Evolutionary conservation across 2,888 invertebrate species (phyloP), one percentile per base, ranked within the genome.

Genomic region (Cephus spinipes): DNA sequence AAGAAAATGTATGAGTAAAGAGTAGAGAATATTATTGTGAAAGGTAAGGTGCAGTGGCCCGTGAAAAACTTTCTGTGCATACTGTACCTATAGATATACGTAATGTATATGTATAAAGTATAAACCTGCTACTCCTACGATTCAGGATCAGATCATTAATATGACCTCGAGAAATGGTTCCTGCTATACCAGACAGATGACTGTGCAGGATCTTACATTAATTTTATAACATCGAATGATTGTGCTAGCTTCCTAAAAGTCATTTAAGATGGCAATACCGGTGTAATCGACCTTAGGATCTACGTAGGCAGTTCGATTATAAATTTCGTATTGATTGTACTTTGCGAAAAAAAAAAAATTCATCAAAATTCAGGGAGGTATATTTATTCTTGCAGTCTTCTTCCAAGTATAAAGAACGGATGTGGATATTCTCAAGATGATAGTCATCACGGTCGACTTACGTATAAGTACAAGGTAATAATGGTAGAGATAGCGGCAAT

Each of bases 21-120:
- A 55, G 9, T 55, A 55, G 55, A 23, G 9, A 55, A 23, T 55
- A 55, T 55, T 55, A 82, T 85, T 82, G 86, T 86, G 86, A 86
- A 86, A 86, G 86, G 87, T 83, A 85, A 84, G 84, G 85, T 55
- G 86, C 85, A 85, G 85, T 86, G 85, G 85, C 84, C 85, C 82
- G 84, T 81, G 76, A 76, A 35, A 55, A 68, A 55, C 55, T 55
- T 23, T 55, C 55, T 9, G 55, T 55, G 23, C 23, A 23, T 23
- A 55, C 23, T 55, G 55, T 31, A 31, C 36, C 12, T 73, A 31
- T n/a, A 11, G 12, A 40, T 11, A 34, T 68, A 31, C 34, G 69
- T 23, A 55, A 55, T 23, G 9, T 23, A 23, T 23, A 55, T 3
- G 6, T 23, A 55, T 9, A 55, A 15, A 55, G 6, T 55, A 9